Evolutionary conservation across 2,888 invertebrate species (phyloP).

Genomic region (Iselma pallidipennis): DNA sequence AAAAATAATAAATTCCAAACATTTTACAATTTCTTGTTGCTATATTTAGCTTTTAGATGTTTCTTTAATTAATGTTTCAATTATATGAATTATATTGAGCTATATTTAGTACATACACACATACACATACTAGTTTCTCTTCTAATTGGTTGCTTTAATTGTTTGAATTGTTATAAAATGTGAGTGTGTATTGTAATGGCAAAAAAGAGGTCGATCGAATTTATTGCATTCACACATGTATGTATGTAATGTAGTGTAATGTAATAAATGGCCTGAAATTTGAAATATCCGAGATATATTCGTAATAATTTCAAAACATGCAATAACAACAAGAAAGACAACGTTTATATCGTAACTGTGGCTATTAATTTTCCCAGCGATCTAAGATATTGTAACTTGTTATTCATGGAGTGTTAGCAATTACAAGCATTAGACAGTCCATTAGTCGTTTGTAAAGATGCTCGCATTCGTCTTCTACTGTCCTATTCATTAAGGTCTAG

Average conservation of each 20-base stretch:
- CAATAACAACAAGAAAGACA: not conserved
- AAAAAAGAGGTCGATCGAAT: not conserved
- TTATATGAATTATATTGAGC: conserved; percentile 21
- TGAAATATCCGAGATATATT: not conserved
- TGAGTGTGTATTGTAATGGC: conserved; percentile 24
- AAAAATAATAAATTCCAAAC: not conserved
- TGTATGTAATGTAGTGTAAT: not conserved
- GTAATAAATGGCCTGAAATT: not conserved
- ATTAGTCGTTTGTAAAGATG: conserved; percentile 27
- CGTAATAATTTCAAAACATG: not conserved
- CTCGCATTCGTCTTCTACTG: conserved; percentile 25
- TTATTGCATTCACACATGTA: not conserved
- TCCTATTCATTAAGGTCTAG: conserved; percentile 19
- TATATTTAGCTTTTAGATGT: conserved; percentile 17
- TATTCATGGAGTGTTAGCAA: conserved; percentile 35
- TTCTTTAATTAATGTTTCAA: conserved; percentile 25
- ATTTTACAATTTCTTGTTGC: conserved; percentile 4
- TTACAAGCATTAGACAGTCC: conserved; percentile 34
- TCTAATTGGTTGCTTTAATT: conserved; percentile 22
- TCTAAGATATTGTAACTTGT: conserved; percentile 30
- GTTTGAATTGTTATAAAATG: conserved; percentile 28
- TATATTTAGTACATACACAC: conserved; percentile 18
- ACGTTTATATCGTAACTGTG: conserved; percentile 16
- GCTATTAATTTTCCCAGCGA: conserved; percentile 24
- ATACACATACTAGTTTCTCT: conserved; percentile 16